Conservation (phyloP, 2,113 vertebrate genomes). For the Gambusia holbrooki region DNA sequence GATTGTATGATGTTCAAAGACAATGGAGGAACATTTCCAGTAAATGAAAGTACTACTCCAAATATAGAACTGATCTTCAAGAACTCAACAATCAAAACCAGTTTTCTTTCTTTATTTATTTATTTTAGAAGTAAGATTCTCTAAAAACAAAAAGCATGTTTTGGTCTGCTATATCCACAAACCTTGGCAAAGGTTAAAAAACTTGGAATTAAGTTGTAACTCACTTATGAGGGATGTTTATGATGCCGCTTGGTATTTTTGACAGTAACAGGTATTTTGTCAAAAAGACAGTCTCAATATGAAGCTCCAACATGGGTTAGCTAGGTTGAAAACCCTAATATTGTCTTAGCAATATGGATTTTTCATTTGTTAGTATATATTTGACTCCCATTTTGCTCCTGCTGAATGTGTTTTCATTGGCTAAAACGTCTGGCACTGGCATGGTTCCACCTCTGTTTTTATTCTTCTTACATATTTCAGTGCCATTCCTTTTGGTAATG, state of each 20-base stretch:
- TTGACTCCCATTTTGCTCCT: background rate
- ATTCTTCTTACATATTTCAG: background rate
- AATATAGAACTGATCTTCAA: background rate
- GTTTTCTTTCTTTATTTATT: too few relatives aligned
- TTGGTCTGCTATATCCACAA: too few relatives aligned
- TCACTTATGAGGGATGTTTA: background rate
- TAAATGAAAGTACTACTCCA: background rate
- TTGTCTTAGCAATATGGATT: background rate
- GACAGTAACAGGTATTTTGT: background rate
- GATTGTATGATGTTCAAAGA: too few relatives aligned
- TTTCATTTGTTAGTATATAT: background rate
- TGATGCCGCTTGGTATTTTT: background rate
- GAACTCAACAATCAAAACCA: too few relatives aligned
- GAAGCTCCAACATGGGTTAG: background rate
- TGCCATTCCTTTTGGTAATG: too few relatives aligned
- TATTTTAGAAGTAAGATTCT: too few relatives aligned
- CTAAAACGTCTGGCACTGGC: background rate
- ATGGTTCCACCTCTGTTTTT: background rate
- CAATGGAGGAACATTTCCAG: too few relatives aligned
- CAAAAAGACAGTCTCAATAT: background rate
- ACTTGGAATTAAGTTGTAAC: too few relatives aligned
- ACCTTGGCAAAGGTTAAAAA: background rate
- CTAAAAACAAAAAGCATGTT: too few relatives aligned
- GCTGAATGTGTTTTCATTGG: background rate
- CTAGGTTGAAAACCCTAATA: background rate